A percentile compares a stretch with the other conserved stretches of the same genome.
Evolutionary conservation across 2,888 invertebrate genomes (phyloP).

Genomic region (Diaphora mendica): DNA sequence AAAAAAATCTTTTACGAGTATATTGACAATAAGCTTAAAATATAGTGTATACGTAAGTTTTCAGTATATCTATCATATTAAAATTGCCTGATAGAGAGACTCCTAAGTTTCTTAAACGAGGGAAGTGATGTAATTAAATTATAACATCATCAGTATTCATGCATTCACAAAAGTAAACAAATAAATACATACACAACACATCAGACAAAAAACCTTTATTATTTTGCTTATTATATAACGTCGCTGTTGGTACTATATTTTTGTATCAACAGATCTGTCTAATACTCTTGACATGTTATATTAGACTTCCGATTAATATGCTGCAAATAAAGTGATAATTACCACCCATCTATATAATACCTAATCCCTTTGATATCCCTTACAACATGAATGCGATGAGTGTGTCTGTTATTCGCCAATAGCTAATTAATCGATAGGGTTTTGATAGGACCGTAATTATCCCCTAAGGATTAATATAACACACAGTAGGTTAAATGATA

Average conservation of each 20-base stretch:
- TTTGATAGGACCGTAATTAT: conserved; percentile 15
- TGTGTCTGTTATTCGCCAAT: background rate
- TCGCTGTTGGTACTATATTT: background rate
- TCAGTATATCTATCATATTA: too few relatives aligned
- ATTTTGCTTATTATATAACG: background rate
- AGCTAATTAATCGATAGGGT: conserved; percentile 14
- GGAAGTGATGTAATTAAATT: background rate
- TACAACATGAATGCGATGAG: conserved; percentile 7
- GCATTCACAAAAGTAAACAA: background rate
- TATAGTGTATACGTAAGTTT: too few relatives aligned
- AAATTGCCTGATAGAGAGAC: too few relatives aligned
- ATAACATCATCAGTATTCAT: background rate
- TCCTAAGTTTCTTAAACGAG: background rate
- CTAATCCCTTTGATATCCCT: conserved; percentile 6
- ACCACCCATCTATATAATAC: background rate
- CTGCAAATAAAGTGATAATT: conserved; percentile 12
- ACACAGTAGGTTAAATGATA: conserved; percentile 3
- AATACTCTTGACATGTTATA: background rate
- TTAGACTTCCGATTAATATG: background rate
- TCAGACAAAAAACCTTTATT: background rate
- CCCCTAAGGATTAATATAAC: conserved; percentile 5
- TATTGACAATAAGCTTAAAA: too few relatives aligned
- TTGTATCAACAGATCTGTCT: background rate
- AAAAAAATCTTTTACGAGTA: too few relatives aligned
- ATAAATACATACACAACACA: background rate